phyloP scores from a whole-genome alignment of 2,888 invertebrate species.

The Amblyjoppa proteus region DNA sequence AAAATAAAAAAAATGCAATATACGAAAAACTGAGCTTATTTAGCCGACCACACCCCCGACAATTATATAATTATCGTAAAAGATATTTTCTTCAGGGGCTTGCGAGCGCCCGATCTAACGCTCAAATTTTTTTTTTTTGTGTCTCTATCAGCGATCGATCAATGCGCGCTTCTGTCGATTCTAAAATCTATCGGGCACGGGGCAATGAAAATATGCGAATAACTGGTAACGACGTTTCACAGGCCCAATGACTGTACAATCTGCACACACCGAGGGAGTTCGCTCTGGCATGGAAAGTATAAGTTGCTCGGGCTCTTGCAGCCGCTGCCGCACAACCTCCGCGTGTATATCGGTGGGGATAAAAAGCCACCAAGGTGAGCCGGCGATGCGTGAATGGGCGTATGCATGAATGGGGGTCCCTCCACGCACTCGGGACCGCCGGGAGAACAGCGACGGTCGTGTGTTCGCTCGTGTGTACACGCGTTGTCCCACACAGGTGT shows the following conservation, averaged over 20 bases:
- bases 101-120: not conserved
- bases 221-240: not conserved
- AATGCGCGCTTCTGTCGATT: not conserved
- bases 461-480: slow-evolving; percentile 40
- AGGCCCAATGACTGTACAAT: not conserved
- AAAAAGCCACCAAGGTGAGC: slow-evolving; percentile 82
- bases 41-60: not conserved
- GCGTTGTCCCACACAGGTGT: slow-evolving; percentile 16
- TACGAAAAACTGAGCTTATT: not conserved
- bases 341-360: slow-evolving; percentile 66
- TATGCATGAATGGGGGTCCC: slow-evolving; percentile 82
- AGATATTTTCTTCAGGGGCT: not conserved
- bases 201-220: not conserved
- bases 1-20: not conserved
- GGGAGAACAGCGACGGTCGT: slow-evolving; percentile 30
- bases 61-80: not conserved
- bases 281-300: slow-evolving; percentile 1
- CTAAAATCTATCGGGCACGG: not conserved
- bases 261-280: not conserved
- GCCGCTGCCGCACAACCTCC: slow-evolving; percentile 24
- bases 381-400: slow-evolving; percentile 82
- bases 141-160: not conserved
- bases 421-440: slow-evolving; percentile 71
- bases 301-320: slow-evolving; percentile 6
- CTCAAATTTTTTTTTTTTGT: not conserved